Conservation (phyloP, 2,888 invertebrate genomes). For the Dolichomitus sp. region DNA sequence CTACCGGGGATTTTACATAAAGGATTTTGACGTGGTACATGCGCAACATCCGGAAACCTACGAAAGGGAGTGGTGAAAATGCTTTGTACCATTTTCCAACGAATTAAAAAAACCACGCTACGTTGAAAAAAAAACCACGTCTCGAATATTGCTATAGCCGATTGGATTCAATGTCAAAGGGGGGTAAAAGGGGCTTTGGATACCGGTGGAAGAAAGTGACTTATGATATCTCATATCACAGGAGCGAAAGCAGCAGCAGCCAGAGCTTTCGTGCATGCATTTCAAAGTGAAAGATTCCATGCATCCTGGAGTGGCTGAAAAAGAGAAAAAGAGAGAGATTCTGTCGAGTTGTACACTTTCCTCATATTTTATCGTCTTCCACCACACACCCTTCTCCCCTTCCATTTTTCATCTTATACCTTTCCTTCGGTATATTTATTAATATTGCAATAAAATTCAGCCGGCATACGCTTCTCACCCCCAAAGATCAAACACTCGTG, state of each 20-base stretch:
- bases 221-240: slow-evolving; percentile 62
- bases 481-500: background rate
- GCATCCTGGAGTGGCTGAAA: slow-evolving; percentile 68
- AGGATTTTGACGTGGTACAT: slow-evolving; percentile 27
- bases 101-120: slow-evolving; percentile 4
- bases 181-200: slow-evolving; percentile 34
- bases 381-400: slow-evolving; percentile 16
- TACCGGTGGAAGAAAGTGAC: slow-evolving; percentile 49
- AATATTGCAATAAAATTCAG: slow-evolving; percentile 51
- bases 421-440: slow-evolving; percentile 32
- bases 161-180: slow-evolving; percentile 60
- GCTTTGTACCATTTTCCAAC: background rate
- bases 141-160: slow-evolving; percentile 42
- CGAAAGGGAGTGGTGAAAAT: slow-evolving; percentile 1
- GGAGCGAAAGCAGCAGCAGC: slow-evolving; percentile 5
- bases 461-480: background rate
- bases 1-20: slow-evolving; percentile 24
- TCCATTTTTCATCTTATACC: slow-evolving; percentile 33
- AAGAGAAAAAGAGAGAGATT: slow-evolving; percentile 31
- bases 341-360: slow-evolving; percentile 48
- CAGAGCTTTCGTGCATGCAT: slow-evolving; percentile 60
- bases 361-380: slow-evolving; percentile 63
- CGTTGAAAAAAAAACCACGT: background rate
- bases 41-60: slow-evolving; percentile 2
- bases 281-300: slow-evolving; percentile 71